phyloP scores from a whole-genome alignment of 2,113 vertebrate genomes.

The Odontesthes bonariensis region DNA sequence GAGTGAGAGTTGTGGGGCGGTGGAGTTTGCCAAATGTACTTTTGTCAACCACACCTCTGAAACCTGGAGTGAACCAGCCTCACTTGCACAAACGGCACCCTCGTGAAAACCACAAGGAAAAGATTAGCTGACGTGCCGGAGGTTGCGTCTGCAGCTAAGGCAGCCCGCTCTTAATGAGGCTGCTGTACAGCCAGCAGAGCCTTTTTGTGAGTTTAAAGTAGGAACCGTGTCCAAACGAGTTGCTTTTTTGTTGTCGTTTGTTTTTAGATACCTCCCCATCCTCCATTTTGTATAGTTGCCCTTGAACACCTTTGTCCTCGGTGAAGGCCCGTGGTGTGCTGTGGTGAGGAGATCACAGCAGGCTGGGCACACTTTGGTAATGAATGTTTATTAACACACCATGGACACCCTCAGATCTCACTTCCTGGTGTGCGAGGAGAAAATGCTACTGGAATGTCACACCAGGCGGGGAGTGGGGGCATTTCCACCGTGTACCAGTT shows the following conservation, averaged over 20 bases:
- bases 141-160: constrained; percentile 1
- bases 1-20: too few species aligned
- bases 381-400: constrained; percentile 63
- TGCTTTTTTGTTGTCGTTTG: too few species aligned
- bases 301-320: constrained; percentile 14
- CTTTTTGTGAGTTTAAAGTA: background rate
- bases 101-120: constrained; percentile 79
- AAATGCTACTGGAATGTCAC: constrained; percentile 60
- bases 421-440: constrained; percentile 58
- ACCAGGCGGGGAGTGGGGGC: constrained; percentile 41
- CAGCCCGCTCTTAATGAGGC: constrained; percentile 35
- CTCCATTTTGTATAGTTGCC: background rate
- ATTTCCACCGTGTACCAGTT: constrained; percentile 61
- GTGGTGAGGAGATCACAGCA: constrained; percentile 48
- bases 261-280: background rate
- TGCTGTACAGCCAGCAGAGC: background rate
- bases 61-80: constrained; percentile 35
- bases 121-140: constrained; percentile 70
- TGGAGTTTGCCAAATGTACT: background rate
- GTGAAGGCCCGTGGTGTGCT: background rate
- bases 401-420: constrained; percentile 61
- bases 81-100: constrained; percentile 35
- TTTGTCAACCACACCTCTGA: constrained; percentile 9
- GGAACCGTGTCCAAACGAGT: constrained; percentile 1
- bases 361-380: constrained; percentile 43